Evolutionary conservation across 30 jellyfish, hydroid and myxozoan species (phyloP).

Genomic region (Clytia hemisphaerica): DNA sequence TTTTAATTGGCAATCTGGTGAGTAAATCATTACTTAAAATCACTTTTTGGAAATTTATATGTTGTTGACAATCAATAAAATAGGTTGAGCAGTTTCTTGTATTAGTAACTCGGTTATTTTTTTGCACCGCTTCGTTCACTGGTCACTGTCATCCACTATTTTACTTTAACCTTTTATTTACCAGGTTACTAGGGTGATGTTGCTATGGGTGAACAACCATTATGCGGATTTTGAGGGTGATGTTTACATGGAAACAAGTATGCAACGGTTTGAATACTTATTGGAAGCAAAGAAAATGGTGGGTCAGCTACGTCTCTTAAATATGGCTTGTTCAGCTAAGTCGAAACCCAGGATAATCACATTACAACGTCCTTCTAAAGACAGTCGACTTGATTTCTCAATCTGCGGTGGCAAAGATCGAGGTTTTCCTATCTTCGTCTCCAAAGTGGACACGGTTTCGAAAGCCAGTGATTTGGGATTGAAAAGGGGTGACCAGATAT

Average conservation of each 20-base stretch:
- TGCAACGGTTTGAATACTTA: conserved; percentile 65
- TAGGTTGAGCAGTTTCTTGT: no score
- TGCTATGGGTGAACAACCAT: conserved; percentile 92
- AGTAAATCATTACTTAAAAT: no score
- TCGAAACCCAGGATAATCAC: conserved; percentile 63
- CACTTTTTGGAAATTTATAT: no score
- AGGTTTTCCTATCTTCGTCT: conserved; percentile 67
- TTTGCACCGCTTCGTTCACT: no score
- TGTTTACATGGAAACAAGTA: conserved; percentile 61
- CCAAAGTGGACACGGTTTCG: conserved; percentile 82
- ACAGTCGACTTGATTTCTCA: conserved; percentile 69
- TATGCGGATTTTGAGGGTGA: conserved; percentile 85
- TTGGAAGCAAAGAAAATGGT: conserved; percentile 85
- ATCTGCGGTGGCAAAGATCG: conserved; percentile 76
- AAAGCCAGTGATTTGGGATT: conserved; percentile 74
- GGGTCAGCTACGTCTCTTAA: conserved; percentile 83
- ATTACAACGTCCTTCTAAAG: conserved; percentile 57
- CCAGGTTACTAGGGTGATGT: conserved; percentile 90
- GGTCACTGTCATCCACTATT: not conserved
- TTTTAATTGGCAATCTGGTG: no score
- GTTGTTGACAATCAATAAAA: no score
- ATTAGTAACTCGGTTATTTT: no score
- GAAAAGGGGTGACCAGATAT: conserved; percentile 87
- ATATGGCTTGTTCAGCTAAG: conserved; percentile 90
- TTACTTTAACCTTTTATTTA: not conserved